Base-by-base conservation (phyloP, 1,140 invertebrate species). In the Homarus americanus region DNA sequence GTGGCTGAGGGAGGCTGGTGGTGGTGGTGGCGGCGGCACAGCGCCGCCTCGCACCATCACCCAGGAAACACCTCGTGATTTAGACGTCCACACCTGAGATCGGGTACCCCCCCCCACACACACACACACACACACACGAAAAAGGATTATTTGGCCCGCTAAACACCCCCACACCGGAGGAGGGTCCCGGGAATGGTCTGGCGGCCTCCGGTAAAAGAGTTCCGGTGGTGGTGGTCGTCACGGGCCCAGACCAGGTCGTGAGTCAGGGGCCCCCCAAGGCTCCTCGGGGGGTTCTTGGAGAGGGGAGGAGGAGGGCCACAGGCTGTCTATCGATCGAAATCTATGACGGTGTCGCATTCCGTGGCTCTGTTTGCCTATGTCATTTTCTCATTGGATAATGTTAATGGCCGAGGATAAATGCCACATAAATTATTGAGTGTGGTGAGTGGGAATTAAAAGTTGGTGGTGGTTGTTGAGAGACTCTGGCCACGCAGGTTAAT, bases 311-410 rank as follows among this genome's bases (percentile, higher is more conserved):
- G 66, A 24, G 32, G 82, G 63, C n/a, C 66, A 24, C 69, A 28
- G n/a, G 66, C 73, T 73, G 38, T 41, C 36, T 38, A 41, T 40
- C 66, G 66, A 85, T 85, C 82, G 82, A 85, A 85, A 85, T 85
- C 82, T 75, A 20, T 72, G 66, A 69, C 44, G 63, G 82, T 85
- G 40, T 73, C 40, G 69, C 82, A 72, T 75, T n/a, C 66, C 82
- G 5, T 40, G 24, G 24, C 34, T 44, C 66, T 73, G 38, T 73
- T 85, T 85, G 82, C 38, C 36, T 85, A 73, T 34, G 69, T 69
- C 82, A 85, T 85, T 85, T 73, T 73, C 38, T 28, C n/a, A 41
- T 9, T n/a, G 82, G 58, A 73, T 73, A 44, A 85, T 73, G 79
- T 44, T 82, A 82, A 82, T 82, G 44, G 69, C 82, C 3, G 40